phyloP scores from a whole-genome alignment of 2,888 invertebrate genomes.

The Nemotelus pantherinus region DNA sequence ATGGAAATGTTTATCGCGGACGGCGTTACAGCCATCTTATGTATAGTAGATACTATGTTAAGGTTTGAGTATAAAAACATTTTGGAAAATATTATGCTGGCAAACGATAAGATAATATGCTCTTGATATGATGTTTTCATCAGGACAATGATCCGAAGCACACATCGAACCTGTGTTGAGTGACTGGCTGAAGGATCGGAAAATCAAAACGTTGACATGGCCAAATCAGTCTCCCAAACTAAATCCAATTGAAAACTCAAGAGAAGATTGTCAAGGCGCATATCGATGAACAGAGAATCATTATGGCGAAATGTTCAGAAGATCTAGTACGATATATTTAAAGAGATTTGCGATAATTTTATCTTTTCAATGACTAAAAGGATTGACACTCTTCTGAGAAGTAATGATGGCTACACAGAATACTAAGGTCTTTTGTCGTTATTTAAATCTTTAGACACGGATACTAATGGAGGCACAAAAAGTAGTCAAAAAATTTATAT shows the following conservation, averaged over 20 bases:
- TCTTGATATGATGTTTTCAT: neutral
- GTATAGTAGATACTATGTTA: neutral
- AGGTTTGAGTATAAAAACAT: neutral
- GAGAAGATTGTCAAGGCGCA: neutral
- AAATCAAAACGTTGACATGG: neutral
- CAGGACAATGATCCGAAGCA: neutral
- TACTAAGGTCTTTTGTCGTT: neutral
- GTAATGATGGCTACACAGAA: neutral
- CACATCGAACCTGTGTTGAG: neutral
- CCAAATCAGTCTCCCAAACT: neutral
- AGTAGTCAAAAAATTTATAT: no score
- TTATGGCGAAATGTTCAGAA: neutral
- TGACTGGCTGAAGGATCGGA: constrained; percentile 3
- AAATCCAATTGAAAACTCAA: neutral
- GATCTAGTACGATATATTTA: neutral
- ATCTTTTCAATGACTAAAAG: neutral
- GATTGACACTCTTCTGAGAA: neutral
- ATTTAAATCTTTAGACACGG: no score
- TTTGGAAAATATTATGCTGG: neutral
- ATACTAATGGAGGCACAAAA: no score
- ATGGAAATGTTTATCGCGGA: neutral
- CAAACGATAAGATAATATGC: neutral
- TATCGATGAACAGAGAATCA: neutral
- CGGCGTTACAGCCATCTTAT: neutral
- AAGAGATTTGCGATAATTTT: neutral